Evolutionary conservation across 1,140 invertebrate genomes (phyloP), one percentile per base, ranked within the genome.

Genomic region (Drosophila sechellia): DNA sequence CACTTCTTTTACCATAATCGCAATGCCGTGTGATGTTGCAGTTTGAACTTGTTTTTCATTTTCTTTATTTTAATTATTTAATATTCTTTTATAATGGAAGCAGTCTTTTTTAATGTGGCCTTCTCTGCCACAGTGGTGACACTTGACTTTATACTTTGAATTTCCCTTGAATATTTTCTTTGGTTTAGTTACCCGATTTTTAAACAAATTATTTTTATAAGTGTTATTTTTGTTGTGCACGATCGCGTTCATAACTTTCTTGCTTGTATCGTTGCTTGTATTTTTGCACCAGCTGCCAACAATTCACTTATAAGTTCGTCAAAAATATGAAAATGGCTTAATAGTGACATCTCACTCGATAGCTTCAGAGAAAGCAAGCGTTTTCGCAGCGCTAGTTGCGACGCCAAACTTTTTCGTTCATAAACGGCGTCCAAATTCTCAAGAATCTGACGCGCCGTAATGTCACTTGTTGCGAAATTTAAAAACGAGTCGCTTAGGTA

Each of bases 221-320:
- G 1, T 48, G 45, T 27, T n/a, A 5, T 48, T 48, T 27, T 48
- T 48, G n/a, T 48, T 6, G 25, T 27, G 22, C 13, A 27, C 45
- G 5, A n/a, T 55, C n/a, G 11, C 20, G 3, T n/a, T 55, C 5
- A 55, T 15, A 37, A 13, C 35, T 48, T 57, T 65, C n/a, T 4
- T 56, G 42, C 61, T 65, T 4, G 61, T 42, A 15, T 56, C 60
- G 37, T 48, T 48, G 25, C 27, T 34, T 66, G n/a, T 45, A 53
- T 37, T 53, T 45, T 58, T 31, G 37, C 45, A 42, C 53, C 53
- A 5, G 63, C 53, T 4, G 52, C 53, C 25, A 42, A 49, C 17
- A 50, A 56, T 35, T 93, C 90, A 20, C 70, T 70, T 8, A 92
- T 85, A 40, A 92, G 43, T 10, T 90, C 79, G 61, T 93, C 92